These are phyloP conservation scores for Dolichomitus sp. DNA, from an alignment of 2,888 invertebrate species.

Conservation along the genomic window DNA sequence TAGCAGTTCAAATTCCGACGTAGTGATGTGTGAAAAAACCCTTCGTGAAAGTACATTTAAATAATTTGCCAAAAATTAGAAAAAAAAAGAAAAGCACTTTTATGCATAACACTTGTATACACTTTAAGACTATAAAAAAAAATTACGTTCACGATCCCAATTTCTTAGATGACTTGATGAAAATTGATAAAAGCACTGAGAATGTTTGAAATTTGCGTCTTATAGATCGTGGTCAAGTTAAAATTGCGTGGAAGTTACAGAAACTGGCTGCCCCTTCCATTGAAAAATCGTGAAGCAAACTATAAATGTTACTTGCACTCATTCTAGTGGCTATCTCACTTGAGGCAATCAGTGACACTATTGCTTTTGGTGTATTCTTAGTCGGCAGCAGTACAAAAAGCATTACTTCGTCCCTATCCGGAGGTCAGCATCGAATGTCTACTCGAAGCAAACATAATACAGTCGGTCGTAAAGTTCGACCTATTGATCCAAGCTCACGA, in stretches of 20 bases:
- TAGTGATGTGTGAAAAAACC: too few relatives aligned
- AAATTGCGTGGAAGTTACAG: too few relatives aligned
- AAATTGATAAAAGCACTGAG: too few relatives aligned
- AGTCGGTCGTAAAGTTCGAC: slow-evolving; percentile 65
- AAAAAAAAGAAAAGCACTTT: too few relatives aligned
- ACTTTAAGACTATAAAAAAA: too few relatives aligned
- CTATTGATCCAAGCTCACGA: slow-evolving; percentile 67
- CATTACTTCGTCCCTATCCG: not conserved
- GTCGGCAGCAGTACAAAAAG: not conserved
- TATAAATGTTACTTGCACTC: not conserved
- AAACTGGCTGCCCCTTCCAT: not conserved
- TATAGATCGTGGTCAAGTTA: too few relatives aligned
- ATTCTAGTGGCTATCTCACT: not conserved
- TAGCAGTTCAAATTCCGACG: too few relatives aligned
- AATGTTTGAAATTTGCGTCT: too few relatives aligned
- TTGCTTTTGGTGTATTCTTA: not conserved
- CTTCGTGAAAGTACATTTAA: not conserved
- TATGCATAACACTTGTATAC: too few relatives aligned
- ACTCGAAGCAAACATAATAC: slow-evolving; percentile 68
- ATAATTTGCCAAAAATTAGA: too few relatives aligned
- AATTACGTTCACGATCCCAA: too few relatives aligned
- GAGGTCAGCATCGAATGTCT: slow-evolving; percentile 49
- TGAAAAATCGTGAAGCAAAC: not conserved
- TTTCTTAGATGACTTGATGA: too few relatives aligned
- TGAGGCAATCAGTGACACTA: not conserved